These are phyloP conservation scores for Trichoplusia ni DNA, from an alignment of 1,140 invertebrate genomes.

Conservation along the genomic window DNA sequence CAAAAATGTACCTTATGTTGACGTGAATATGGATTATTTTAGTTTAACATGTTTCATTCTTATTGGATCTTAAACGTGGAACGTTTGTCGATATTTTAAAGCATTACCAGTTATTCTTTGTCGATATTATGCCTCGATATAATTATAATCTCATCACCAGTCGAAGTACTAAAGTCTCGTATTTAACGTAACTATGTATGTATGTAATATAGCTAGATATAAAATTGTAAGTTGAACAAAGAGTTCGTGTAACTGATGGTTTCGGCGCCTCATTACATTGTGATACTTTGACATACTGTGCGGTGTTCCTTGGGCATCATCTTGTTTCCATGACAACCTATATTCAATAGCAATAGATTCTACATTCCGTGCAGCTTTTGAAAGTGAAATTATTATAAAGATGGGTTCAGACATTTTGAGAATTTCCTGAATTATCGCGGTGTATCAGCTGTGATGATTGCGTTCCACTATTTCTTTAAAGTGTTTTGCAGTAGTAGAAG, in stretches of 20 bases:
- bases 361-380: background rate
- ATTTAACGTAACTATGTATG: slow-evolving; percentile 22
- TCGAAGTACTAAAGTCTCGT: slow-evolving; percentile 20
- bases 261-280: background rate
- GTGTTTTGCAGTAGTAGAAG: too few relatives aligned
- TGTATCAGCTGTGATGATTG: too few relatives aligned
- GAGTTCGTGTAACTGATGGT: slow-evolving; percentile 12
- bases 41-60: background rate
- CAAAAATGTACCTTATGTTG: slow-evolving; percentile 10
- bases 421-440: too few relatives aligned
- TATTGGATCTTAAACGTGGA: background rate
- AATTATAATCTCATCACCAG: slow-evolving; percentile 1
- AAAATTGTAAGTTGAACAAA: slow-evolving; percentile 32
- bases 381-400: too few relatives aligned
- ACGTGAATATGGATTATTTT: background rate
- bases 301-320: background rate
- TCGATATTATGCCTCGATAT: slow-evolving; percentile 8
- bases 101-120: background rate
- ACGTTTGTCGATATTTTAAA: background rate
- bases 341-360: background rate
- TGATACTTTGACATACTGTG: slow-evolving; percentile 17
- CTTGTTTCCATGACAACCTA: slow-evolving; percentile 4
- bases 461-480: too few relatives aligned
- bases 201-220: slow-evolving; percentile 32
- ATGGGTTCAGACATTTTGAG: too few relatives aligned